phyloP scores from a whole-genome alignment of 2,797 vertebrate genomes.

The Melanotaenia trifasciata region DNA sequence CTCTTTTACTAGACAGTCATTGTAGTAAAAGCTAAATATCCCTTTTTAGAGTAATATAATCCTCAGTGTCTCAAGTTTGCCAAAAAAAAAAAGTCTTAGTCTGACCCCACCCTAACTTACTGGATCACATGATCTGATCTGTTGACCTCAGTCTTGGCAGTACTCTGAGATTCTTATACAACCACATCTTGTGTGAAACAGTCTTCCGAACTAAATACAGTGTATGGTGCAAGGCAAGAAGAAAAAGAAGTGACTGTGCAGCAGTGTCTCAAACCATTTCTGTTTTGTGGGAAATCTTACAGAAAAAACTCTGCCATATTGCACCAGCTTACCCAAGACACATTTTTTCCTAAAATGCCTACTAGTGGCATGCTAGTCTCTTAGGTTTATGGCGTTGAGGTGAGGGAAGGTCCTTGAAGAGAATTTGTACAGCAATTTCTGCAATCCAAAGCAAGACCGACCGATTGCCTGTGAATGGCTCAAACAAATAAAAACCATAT shows the following conservation, averaged over 20 bases:
- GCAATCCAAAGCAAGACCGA: not conserved
- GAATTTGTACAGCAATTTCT: not conserved
- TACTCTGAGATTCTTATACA: slow-evolving; percentile 66
- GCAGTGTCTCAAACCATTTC: slow-evolving; percentile 3
- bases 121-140: slow-evolving; percentile 66
- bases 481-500: not conserved
- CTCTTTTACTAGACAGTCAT: slow-evolving; percentile 29
- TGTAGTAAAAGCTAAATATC: slow-evolving; percentile 42
- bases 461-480: not conserved
- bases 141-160: slow-evolving; percentile 71
- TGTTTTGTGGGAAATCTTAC: slow-evolving; percentile 19
- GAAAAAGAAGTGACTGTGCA: slow-evolving; percentile 11
- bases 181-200: slow-evolving; percentile 41
- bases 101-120: slow-evolving; percentile 69
- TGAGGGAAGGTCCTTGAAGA: no score
- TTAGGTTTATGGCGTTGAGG: no score
- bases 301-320: slow-evolving; percentile 21
- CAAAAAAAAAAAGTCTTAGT: slow-evolving; percentile 60
- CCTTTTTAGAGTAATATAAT: slow-evolving; percentile 49
- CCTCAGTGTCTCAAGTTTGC: slow-evolving; percentile 51
- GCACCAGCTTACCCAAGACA: slow-evolving; percentile 32
- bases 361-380: no score
- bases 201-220: slow-evolving; percentile 27
- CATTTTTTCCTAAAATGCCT: not conserved
- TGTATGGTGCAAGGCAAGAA: slow-evolving; percentile 11